phyloP scores from a whole-genome alignment of 2,113 vertebrate genomes.

The Onychorhynchus coronatus region DNA sequence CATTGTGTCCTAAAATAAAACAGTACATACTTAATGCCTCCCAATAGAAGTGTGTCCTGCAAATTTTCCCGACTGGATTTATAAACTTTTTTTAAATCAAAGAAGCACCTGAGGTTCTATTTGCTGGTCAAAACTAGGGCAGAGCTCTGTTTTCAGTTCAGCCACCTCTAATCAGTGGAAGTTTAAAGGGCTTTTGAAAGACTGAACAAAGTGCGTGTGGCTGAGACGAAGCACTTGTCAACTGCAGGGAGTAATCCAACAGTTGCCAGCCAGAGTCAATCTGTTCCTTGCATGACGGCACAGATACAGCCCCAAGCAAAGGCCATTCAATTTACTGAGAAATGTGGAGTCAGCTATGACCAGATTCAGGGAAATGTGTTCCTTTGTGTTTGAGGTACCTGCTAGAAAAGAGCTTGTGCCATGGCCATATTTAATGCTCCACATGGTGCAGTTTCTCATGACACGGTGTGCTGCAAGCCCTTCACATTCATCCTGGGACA shows the following conservation, averaged over 20 bases:
- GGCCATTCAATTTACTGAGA: not conserved
- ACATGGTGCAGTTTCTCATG: not conserved
- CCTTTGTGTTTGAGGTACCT: not conserved
- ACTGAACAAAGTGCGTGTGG: not conserved
- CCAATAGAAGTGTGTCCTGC: not conserved
- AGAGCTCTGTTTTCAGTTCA: constrained; percentile 11
- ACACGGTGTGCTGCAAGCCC: not conserved
- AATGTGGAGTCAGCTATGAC: not conserved
- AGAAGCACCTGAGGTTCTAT: not conserved
- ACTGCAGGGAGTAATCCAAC: constrained; percentile 2
- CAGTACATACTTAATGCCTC: not conserved
- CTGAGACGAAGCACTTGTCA: constrained; percentile 37
- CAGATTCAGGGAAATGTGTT: not conserved
- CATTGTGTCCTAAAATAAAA: not conserved
- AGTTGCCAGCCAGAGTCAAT: constrained; percentile 19
- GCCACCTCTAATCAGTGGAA: constrained; percentile 20
- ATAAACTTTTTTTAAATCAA: not conserved
- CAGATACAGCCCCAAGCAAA: not conserved
- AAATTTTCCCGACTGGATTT: not conserved
- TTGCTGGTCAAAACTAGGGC: not conserved
- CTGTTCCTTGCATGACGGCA: not conserved
- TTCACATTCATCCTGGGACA: not conserved
- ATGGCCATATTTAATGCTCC: not conserved
- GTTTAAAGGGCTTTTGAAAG: constrained; percentile 58
- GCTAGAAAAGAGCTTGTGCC: not conserved